phyloP scores from a whole-genome alignment of 2,888 invertebrate species.

The Ophion obscuratus region DNA sequence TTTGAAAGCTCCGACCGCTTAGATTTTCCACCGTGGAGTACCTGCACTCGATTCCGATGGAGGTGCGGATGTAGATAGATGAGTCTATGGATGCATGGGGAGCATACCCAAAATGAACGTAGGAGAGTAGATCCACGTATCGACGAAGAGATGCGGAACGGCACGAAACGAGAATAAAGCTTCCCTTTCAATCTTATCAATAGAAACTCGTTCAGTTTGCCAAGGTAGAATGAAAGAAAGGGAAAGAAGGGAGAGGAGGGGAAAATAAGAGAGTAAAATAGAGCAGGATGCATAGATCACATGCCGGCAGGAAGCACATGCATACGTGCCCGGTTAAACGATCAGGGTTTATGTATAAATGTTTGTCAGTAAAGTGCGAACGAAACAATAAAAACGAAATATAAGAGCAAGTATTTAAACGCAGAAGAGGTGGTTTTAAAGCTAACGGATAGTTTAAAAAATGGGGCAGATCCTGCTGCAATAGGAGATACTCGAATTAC shows the following conservation, averaged over 20 bases:
- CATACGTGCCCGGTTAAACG: conserved; percentile 70
- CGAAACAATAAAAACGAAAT: conserved; percentile 15
- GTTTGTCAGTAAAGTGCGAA: conserved; percentile 50
- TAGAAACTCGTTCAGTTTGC: conserved; percentile 64
- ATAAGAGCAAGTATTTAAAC: conserved; percentile 9
- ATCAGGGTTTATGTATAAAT: conserved; percentile 57
- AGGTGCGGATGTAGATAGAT: conserved; percentile 39
- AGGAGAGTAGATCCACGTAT: conserved; percentile 53
- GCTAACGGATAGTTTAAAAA: too few relatives aligned
- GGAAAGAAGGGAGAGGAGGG: conserved; percentile 3
- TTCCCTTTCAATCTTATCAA: conserved; percentile 65
- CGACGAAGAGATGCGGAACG: conserved; percentile 48
- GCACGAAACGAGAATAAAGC: conserved; percentile 65
- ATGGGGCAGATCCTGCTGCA: too few relatives aligned
- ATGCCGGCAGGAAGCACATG: conserved; percentile 52
- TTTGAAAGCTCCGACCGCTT: conserved; percentile 37
- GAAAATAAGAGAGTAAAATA: conserved; percentile 14
- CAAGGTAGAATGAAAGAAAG: conserved; percentile 30
- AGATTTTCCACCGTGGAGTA: conserved; percentile 31
- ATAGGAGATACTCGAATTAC: too few relatives aligned
- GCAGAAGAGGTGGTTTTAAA: conserved; percentile 15
- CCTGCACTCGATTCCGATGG: conserved; percentile 52
- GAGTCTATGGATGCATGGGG: conserved; percentile 27
- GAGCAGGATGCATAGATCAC: conserved; percentile 55
- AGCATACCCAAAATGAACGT: conserved; percentile 49